Evolutionary conservation across 2,797 vertebrate genomes (phyloP), one percentile per base, ranked within the genome.

Genomic region (Mus spretus): DNA sequence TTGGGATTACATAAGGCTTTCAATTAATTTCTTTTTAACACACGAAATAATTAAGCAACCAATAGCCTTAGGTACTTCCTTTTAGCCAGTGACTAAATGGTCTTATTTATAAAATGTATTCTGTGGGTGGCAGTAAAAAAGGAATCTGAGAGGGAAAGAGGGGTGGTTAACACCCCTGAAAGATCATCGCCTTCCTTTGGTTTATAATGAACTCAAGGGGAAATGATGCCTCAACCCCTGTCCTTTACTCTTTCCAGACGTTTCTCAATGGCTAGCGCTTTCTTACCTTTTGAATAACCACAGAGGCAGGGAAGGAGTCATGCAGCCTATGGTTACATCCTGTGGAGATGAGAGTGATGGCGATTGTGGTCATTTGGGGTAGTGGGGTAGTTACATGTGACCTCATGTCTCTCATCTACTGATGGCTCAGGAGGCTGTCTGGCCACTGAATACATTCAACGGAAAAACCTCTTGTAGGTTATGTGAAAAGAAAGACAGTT

Each of bases 131-230:
- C 90, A 70, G 87, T 84, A 84, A 59, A 61, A 61, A 61, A 37
- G 50, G 31, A 85, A 50, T 92, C 50, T 37, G 65, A 96, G 72
- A 90, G 75, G 81, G 47, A 74, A 50, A 90, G 24, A 79, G 1
- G 28, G 0, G 44, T 75, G 79, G n/a, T 57, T 96, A 77, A 89
- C 12, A 1, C 4, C 24, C 22, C 85, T 88, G 77, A 75, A 93
- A 79, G 14, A 50, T 31, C 5, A 90, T 40, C 74, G 37, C 37
- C 63, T 94, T n/a, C 31, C 40, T 22, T 86, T 24, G 44, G 9
- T 40, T 93, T 97, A 87, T 93, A 96, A 91, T 96, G 82, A 97
- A 97, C 70, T 91, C 88, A 57, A 77, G 89, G 90, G 88, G 80
- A 98, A 83, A 83, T 97, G 75, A 61, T 59, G 55, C 89, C 59